Conservation (phyloP, 2,113 vertebrate species). For the Trematocara variabile region DNA sequence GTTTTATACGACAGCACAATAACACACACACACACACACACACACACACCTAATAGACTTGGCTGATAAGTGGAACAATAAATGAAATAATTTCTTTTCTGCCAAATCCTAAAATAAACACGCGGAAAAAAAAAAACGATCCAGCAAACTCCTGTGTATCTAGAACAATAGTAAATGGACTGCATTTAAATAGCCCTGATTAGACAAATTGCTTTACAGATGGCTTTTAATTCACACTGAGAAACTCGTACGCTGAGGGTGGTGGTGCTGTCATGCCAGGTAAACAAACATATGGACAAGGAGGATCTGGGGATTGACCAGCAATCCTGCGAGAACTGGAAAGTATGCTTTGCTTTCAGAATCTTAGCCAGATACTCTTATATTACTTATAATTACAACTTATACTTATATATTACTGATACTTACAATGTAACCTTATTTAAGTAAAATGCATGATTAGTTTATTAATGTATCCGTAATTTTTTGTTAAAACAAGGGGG, state of each 20-base stretch:
- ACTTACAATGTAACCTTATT: not conserved
- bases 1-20: not conserved
- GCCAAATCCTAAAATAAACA: not conserved
- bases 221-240: not conserved
- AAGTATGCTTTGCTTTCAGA: not conserved
- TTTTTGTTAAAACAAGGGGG: not conserved
- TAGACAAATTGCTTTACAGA: not conserved
- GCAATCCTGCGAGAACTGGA: not conserved
- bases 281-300: not conserved
- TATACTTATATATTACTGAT: not conserved
- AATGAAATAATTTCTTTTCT: not conserved
- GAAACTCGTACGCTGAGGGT: not conserved
- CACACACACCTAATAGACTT: not conserved
- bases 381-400: not conserved
- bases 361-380: not conserved
- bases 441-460: not conserved
- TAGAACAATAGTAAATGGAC: not conserved
- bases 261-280: not conserved
- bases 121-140: not conserved
- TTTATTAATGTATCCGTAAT: accelerated
- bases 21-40: not conserved
- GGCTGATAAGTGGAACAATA: not conserved
- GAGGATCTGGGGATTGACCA: not conserved
- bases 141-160: not conserved
- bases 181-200: not conserved